A percentile compares a stretch with the other conserved stretches of the same genome.
These are phyloP conservation scores for Sarcophaga subvicina DNA, from an alignment of 2,888 invertebrate genomes.

Conservation along the genomic window DNA sequence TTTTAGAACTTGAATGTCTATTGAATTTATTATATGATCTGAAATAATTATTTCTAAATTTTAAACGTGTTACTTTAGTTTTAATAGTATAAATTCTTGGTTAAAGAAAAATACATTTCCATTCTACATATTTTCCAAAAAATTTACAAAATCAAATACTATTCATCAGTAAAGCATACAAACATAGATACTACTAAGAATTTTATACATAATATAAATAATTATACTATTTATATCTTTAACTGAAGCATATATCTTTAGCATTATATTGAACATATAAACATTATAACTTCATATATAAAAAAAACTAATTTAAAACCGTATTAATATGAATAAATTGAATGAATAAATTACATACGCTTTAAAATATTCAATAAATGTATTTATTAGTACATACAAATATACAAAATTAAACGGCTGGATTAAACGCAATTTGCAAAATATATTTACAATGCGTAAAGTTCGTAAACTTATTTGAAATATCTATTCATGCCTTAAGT, in stretches of 20 bases:
- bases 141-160: constrained; percentile 18
- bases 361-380: constrained; percentile 47
- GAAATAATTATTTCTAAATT: constrained; percentile 36
- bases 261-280: constrained; percentile 35
- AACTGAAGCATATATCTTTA: constrained; percentile 41
- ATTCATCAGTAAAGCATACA: constrained; percentile 27
- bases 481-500: too few species aligned
- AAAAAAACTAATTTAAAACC: constrained; percentile 37
- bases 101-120: constrained; percentile 29
- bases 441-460: too few species aligned
- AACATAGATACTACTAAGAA: constrained; percentile 37
- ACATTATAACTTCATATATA: constrained; percentile 23
- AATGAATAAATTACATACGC: constrained; percentile 62
- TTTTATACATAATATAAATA: constrained; percentile 8
- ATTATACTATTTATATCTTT: constrained; percentile 10
- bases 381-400: too few species aligned
- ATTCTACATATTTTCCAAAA: constrained; percentile 41
- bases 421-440: too few species aligned
- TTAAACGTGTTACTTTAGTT: constrained; percentile 55
- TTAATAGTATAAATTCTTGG: constrained; percentile 54
- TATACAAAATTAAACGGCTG: too few species aligned
- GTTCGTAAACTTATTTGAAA: too few species aligned
- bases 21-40: constrained; percentile 41
- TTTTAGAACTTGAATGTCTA: constrained; percentile 29
- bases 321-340: constrained; percentile 54